These are phyloP conservation scores for Brienomyrus longianalis DNA, from an alignment of 2,113 vertebrate genomes.

Conservation along the genomic window DNA sequence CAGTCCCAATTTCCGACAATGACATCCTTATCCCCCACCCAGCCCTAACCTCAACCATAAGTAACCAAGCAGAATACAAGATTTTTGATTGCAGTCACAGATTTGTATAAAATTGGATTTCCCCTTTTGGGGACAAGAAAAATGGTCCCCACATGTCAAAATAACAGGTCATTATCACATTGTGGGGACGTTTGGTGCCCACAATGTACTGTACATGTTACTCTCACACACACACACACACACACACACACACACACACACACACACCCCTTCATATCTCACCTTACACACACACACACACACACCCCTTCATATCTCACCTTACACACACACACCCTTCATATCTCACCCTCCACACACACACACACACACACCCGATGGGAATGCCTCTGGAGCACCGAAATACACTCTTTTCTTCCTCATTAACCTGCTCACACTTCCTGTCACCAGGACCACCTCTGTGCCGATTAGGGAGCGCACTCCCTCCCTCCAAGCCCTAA, in stretches of 20 bases:
- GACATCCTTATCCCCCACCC: too few species aligned
- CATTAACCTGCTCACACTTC: conserved; percentile 1
- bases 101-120: not conserved
- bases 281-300: not conserved
- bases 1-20: not conserved
- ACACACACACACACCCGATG: not conserved
- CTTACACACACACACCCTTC: not conserved
- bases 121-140: not conserved
- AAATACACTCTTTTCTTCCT: not conserved
- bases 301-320: not conserved
- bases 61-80: not conserved
- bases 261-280: not conserved
- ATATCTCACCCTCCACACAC: not conserved
- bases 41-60: not conserved
- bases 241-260: not conserved
- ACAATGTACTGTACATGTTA: not conserved
- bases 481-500: not conserved
- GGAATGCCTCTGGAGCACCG: not conserved
- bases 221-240: not conserved
- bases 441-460: not conserved
- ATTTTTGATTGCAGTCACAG: too few species aligned
- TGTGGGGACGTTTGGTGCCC: not conserved
- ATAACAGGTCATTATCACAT: not conserved
- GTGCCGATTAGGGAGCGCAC: not conserved
- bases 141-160: not conserved